These are phyloP conservation scores for Spondyliosoma cantharus DNA, from an alignment of 2,797 vertebrate species.

Conservation along the genomic window DNA sequence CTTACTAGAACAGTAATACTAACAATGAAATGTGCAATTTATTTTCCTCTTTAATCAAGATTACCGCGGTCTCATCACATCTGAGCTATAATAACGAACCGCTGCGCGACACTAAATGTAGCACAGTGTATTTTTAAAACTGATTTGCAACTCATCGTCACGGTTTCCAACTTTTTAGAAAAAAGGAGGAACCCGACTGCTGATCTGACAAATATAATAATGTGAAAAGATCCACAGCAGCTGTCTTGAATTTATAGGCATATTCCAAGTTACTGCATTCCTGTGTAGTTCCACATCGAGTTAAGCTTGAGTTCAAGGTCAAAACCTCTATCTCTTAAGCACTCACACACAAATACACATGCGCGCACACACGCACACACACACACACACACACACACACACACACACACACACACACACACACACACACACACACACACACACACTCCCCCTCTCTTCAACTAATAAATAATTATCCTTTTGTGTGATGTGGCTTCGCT, in stretches of 20 bases:
- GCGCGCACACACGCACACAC: conserved; percentile 46
- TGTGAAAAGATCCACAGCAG: conserved; percentile 75
- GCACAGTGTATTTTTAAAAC: conserved; percentile 8
- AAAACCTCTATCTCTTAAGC: conserved; percentile 66
- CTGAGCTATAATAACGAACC: background rate
- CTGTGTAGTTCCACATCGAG: conserved; percentile 64
- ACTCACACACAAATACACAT: conserved; percentile 20
- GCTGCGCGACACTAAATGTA: background rate
- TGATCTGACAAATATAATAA: conserved; percentile 70
- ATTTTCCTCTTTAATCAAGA: background rate
- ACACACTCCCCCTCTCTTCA: conserved; percentile 28
- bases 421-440: background rate
- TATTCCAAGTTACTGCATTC: conserved; percentile 69
- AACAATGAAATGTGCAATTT: conserved; percentile 2
- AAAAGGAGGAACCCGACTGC: conserved; percentile 44
- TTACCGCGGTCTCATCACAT: background rate
- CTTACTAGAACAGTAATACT: background rate
- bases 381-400: conserved; percentile 43
- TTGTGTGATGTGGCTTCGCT: conserved; percentile 74
- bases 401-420: conserved; percentile 23
- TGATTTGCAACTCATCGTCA: conserved; percentile 38
- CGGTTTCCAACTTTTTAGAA: conserved; percentile 35
- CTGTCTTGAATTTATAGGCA: conserved; percentile 67
- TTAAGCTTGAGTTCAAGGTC: conserved; percentile 65
- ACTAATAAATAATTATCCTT: conserved; percentile 77